These are phyloP conservation scores for Tetramorium alpestre DNA, from an alignment of 1,140 invertebrate species.

Conservation along the genomic window DNA sequence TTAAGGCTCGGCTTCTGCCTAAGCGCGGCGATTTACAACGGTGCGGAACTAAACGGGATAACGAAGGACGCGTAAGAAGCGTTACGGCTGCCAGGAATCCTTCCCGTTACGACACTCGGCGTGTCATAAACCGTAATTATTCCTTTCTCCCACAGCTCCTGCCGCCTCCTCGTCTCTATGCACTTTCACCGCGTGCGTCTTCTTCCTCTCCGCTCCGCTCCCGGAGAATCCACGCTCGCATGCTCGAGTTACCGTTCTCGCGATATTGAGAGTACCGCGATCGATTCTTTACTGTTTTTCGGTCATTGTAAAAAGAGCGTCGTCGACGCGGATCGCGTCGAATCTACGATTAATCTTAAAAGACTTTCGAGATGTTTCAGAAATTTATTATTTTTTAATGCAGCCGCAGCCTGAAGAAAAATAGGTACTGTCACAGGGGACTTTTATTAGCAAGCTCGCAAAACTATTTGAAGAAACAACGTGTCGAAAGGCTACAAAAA, in stretches of 20 bases:
- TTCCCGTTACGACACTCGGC: slow-evolving; percentile 52
- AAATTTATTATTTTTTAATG: not conserved
- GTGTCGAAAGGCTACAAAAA: not conserved
- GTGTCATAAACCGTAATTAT: slow-evolving; percentile 74
- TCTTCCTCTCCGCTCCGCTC: slow-evolving; percentile 28
- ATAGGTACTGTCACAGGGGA: not conserved
- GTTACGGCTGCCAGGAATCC: slow-evolving; percentile 38
- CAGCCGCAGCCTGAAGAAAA: not conserved
- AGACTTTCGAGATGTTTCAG: not conserved
- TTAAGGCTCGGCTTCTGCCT: not conserved
- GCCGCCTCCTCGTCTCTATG: slow-evolving; percentile 52
- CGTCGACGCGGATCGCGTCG: not conserved
- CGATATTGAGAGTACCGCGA: slow-evolving; percentile 1
- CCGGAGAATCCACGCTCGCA: not conserved
- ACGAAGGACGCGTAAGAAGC: slow-evolving; percentile 12
- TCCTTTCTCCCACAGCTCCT: slow-evolving; percentile 70
- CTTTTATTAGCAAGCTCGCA: not conserved
- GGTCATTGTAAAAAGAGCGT: not conserved
- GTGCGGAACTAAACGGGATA: not conserved
- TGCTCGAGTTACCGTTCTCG: slow-evolving; percentile 33
- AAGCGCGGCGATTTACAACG: not conserved
- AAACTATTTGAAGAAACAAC: not conserved
- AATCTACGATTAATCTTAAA: not conserved
- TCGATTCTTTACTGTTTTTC: not conserved
- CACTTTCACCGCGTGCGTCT: slow-evolving; percentile 67